These are phyloP conservation scores for Macroramphosus scolopax DNA, from an alignment of 2,797 vertebrate species.

Conservation along the genomic window DNA sequence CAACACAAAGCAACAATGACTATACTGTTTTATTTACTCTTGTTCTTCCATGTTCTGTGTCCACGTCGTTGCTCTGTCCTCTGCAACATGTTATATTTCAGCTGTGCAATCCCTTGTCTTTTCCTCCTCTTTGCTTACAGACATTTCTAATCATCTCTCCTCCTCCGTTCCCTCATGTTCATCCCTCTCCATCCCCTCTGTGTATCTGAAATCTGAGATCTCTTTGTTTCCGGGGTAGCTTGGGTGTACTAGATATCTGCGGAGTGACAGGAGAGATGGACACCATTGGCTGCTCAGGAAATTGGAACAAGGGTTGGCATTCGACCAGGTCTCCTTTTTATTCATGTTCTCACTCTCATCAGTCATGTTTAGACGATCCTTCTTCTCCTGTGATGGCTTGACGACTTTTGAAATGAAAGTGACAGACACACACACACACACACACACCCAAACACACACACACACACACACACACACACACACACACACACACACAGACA, in stretches of 20 bases:
- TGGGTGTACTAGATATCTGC: conserved; percentile 10
- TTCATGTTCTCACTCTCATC: conserved; percentile 1
- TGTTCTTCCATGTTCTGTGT: background rate
- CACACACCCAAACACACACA: too few species aligned
- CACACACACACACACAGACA: background rate
- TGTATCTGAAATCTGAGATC: conserved; percentile 1
- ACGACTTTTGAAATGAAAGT: background rate
- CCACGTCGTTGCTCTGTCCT: background rate
- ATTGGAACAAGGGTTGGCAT: conserved; percentile 31
- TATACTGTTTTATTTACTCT: too few species aligned
- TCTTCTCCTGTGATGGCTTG: conserved; percentile 1
- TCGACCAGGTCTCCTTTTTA: background rate
- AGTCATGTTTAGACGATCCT: conserved; percentile 2
- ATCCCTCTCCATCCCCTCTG: too few species aligned
- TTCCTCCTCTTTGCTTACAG: background rate
- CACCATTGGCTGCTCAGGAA: conserved; percentile 14
- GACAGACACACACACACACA: background rate
- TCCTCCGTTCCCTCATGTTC: too few species aligned
- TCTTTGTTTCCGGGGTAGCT: background rate
- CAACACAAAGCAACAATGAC: background rate
- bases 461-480: background rate
- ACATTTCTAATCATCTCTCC: too few species aligned
- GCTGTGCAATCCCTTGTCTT: background rate
- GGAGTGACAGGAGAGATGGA: conserved; percentile 12
- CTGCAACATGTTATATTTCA: background rate